A percentile compares a stretch with the other conserved stretches of the same genome.
Evolutionary conservation across 2,797 vertebrate species (phyloP).

Genomic region (Schizopygopsis malacanthus): DNA sequence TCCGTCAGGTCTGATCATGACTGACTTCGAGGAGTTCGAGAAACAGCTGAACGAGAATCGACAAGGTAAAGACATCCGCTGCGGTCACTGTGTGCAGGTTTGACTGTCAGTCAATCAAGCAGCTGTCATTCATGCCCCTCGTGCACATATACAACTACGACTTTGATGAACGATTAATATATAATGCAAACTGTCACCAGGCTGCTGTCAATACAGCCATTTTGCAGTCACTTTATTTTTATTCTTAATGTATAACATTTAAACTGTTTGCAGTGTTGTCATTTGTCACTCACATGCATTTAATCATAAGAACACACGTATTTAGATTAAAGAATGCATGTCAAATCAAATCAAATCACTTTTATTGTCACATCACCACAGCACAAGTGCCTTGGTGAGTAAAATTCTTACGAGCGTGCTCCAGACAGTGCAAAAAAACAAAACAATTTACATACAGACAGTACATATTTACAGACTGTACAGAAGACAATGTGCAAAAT

Average conservation of each 20-base stretch:
- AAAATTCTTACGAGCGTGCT: too few species aligned
- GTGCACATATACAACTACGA: background rate
- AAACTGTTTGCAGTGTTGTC: background rate
- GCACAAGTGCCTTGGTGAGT: too few species aligned
- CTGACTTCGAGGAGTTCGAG: slow-evolving; percentile 82
- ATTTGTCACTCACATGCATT: background rate
- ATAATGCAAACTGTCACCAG: background rate
- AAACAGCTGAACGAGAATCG: slow-evolving; percentile 79
- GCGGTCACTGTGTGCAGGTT: background rate
- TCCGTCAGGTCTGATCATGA: slow-evolving; percentile 56
- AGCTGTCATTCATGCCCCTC: background rate
- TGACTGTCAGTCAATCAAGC: background rate
- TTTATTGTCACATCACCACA: too few species aligned
- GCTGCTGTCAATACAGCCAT: background rate
- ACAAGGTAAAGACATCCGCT: slow-evolving; percentile 66
- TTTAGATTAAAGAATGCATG: background rate
- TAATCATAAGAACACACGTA: background rate
- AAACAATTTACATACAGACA: too few species aligned
- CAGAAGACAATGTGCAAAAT: too few species aligned
- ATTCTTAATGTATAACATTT: background rate
- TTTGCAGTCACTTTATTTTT: background rate
- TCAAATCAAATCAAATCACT: too few species aligned
- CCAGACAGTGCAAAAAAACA: too few species aligned
- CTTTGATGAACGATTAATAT: background rate
- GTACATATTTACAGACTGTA: too few species aligned